Evolutionary conservation across 1,140 invertebrate species (phyloP), one percentile per base, ranked within the genome.

Genomic region (Papilio polyxenes): DNA sequence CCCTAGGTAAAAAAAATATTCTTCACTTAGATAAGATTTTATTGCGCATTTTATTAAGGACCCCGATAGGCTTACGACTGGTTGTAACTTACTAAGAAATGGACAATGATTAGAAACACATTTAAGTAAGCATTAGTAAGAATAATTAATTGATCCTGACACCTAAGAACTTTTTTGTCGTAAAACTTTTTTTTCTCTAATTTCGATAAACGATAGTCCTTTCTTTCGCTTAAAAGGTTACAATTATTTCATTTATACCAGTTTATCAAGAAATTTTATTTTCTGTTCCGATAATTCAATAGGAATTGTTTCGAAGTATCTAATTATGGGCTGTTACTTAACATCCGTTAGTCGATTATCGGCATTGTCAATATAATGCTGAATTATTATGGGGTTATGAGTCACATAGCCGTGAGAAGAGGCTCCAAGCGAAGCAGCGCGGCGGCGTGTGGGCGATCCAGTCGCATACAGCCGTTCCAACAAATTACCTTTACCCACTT

Each of bases 401-500:
- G 90, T 92, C 90, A 92, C 82, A 81, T 76, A 83, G 86, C 85
- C 86, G 87, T 89, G 88, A 89, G 87, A 90, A 88, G 85, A 85
- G 83, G 81, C 83, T 78, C 56, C 49, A 69, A 81, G 81, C 76
- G 69, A 17, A 20, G 44, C 80, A 76, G 76, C 49, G 37, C 17
- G 44, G 75, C 79, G 53, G n/a, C 75, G 89, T 88, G 92, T 93
- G 87, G 92, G 92, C 83, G 88, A 89, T 56, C 92, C 85, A 82
- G 91, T 91, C 86, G 82, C 77, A 84, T 85, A 83, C 86, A 84
- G 85, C 85, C 89, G 89, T 86, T 90, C 87, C 86, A 89, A 91
- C 90, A 91, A 92, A 92, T 91, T 91, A 91, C 87, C 87, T 88
- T 90, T 91, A 89, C 89, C 89, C 86, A 88, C 89, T 87, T 82